These are phyloP conservation scores for Nesidiocoris tenuis DNA, from an alignment of 2,888 invertebrate species.

Conservation along the genomic window DNA sequence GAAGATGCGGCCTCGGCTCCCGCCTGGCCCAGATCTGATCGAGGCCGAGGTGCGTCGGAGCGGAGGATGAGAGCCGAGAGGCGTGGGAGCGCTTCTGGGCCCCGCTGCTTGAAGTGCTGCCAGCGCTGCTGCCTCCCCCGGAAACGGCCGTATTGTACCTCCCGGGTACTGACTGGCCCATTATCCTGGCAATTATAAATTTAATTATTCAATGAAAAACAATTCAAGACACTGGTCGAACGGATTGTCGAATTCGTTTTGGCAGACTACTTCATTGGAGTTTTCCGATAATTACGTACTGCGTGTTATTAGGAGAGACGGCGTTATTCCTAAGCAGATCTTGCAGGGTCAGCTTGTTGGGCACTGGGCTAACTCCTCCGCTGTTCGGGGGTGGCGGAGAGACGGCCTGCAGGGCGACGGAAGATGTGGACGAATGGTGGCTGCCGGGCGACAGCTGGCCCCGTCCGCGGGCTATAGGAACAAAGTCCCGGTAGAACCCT, in stretches of 20 bases:
- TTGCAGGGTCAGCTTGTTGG: constrained; percentile 59
- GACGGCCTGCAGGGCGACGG: constrained; percentile 55
- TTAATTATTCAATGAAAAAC: background rate
- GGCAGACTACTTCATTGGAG: too few relatives aligned
- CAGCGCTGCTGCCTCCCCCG: constrained; percentile 51
- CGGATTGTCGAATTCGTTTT: too few relatives aligned
- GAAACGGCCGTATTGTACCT: constrained; percentile 52
- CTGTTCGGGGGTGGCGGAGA: constrained; percentile 56
- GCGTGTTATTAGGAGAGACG: constrained; percentile 44
- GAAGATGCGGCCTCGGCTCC: constrained; percentile 80
- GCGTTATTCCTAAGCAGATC: constrained; percentile 64
- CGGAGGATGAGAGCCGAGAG: constrained; percentile 79
- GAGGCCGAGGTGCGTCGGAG: constrained; percentile 78
- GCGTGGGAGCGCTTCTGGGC: constrained; percentile 51
- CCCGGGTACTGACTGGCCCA: constrained; percentile 67
- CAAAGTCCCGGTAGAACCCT: constrained; percentile 45
- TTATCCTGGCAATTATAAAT: constrained; percentile 15
- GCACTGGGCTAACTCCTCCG: constrained; percentile 52
- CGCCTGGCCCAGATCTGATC: constrained; percentile 83
- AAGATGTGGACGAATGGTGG: constrained; percentile 65
- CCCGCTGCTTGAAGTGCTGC: constrained; percentile 34
- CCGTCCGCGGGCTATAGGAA: constrained; percentile 20
- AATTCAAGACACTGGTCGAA: too few relatives aligned
- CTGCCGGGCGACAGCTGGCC: constrained; percentile 64
- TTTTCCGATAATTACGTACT: too few relatives aligned